Evolutionary conservation across 1,140 invertebrate genomes (phyloP).

Genomic region (Trichoplusia ni): DNA sequence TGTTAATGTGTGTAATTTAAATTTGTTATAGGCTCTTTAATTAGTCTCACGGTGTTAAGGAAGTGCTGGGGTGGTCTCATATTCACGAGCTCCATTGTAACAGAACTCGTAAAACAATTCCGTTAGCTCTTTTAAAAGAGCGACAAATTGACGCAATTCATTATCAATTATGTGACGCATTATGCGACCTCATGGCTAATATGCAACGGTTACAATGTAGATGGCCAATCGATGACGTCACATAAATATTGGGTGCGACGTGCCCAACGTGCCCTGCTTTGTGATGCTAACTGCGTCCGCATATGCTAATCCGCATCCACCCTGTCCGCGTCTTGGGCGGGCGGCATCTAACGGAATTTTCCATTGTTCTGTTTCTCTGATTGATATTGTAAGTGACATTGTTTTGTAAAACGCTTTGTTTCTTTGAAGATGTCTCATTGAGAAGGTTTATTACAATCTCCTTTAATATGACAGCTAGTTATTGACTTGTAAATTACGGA

Average conservation of each 20-base stretch:
- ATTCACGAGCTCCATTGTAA: background rate
- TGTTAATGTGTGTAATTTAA: no score
- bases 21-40: no score
- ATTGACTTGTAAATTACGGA: no score
- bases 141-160: background rate
- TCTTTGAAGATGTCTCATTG: background rate
- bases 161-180: slow-evolving; percentile 7
- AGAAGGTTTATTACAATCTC: background rate
- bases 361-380: slow-evolving; percentile 18
- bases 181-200: slow-evolving; percentile 18
- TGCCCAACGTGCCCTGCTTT: slow-evolving; percentile 45
- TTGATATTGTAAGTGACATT: slow-evolving; percentile 13
- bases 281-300: slow-evolving; percentile 52
- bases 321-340: slow-evolving; percentile 43
- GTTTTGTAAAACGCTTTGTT: slow-evolving; percentile 10
- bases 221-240: slow-evolving; percentile 48
- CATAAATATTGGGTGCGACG: slow-evolving; percentile 52
- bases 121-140: background rate
- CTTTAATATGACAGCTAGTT: no score
- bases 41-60: background rate
- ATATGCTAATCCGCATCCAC: slow-evolving; percentile 56
- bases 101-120: slow-evolving; percentile 1
- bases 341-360: slow-evolving; percentile 18
- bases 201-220: background rate
- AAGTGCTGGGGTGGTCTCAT: background rate